These are phyloP conservation scores for Erannis defoliaria DNA, from an alignment of 2,888 invertebrate species.

Conservation along the genomic window DNA sequence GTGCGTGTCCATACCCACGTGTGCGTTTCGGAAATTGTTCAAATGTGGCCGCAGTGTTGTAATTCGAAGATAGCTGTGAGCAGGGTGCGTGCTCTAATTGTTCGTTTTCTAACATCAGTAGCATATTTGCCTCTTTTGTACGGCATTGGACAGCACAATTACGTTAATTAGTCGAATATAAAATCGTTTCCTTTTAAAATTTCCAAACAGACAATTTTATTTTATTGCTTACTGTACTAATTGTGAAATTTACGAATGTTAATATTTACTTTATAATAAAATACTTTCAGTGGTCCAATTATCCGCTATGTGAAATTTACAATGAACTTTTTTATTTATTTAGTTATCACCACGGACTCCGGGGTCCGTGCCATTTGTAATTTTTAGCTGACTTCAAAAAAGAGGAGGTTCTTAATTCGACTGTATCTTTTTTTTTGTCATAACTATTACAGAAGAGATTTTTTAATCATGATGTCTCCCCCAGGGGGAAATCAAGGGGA, in stretches of 20 bases:
- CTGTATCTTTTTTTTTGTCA: too few species aligned
- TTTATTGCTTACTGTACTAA: neutral
- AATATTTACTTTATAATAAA: neutral
- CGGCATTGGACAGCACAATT: slow-evolving; percentile 13
- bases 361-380: too few species aligned
- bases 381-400: too few species aligned
- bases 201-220: slow-evolving; percentile 3
- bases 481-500: too few species aligned
- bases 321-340: too few species aligned
- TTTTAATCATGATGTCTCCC: too few species aligned
- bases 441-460: too few species aligned
- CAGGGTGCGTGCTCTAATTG: slow-evolving; percentile 25
- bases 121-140: slow-evolving; percentile 10
- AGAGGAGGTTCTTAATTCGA: too few species aligned
- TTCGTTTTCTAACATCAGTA: slow-evolving; percentile 12
- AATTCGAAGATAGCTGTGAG: slow-evolving; percentile 34
- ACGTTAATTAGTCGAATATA: slow-evolving; percentile 17
- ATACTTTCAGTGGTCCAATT: neutral
- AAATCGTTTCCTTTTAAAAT: slow-evolving; percentile 16
- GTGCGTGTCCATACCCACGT: slow-evolving; percentile 56
- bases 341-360: too few species aligned
- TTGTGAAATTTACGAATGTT: slow-evolving; percentile 1
- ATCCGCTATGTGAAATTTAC: too few species aligned
- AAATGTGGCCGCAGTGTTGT: slow-evolving; percentile 44
- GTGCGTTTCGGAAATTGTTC: slow-evolving; percentile 49